Base-by-base conservation (phyloP, 30 jellyfish, hydroid and myxozoan genomes). In the Pelagia noctiluca region DNA sequence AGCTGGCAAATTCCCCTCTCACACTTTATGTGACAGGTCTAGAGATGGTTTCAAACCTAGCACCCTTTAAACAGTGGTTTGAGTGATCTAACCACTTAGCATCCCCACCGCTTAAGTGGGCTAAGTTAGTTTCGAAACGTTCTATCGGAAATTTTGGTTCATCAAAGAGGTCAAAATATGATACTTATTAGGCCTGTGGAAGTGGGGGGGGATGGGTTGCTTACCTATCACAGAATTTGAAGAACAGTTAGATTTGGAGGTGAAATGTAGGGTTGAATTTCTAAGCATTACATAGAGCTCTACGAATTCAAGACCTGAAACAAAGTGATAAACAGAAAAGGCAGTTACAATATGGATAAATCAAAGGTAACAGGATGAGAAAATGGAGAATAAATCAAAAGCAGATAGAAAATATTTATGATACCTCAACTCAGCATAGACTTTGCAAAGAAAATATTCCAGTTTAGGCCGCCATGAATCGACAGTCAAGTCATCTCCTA, bases 361-460 rank as follows among this genome's bases (percentile, higher is more conserved):
- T 24, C 13, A 10, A 61, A 61, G 25, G 25, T 11, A 61, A 24
- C 13, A 61, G 25, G 73, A 61, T 11, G 25, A 29, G 2, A 63
- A 22, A 70, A 35, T 50, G n/a, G n/a, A n/a, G n/a, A n/a, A n/a
- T n/a, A n/a, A 46, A 23, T 74, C 49, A 16, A 22, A 21, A 31
- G 7, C 49, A 74, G 3, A 37, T 37, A 23, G 38, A 31, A 21
- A 18, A 12, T 0, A n/a, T 37, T 29, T 29, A 35, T 2, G 21
- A 28, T 78, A 89, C 99, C 99, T 89, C 34, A 89, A 72, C 72
- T 89, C 99, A 7, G 99, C 99, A 89, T 89, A 95, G 25, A 80
- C 97, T 79, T 88, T 88, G 89, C 92, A 85, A 24, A 89, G 54
- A 80, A 95, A 89, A 80, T 87, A 95, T 19, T 84, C 88, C 0